A percentile compares a stretch with the other conserved stretches of the same genome.
phyloP scores from a whole-genome alignment of 2,113 vertebrate genomes.

The Cyprinodon tularosa region DNA sequence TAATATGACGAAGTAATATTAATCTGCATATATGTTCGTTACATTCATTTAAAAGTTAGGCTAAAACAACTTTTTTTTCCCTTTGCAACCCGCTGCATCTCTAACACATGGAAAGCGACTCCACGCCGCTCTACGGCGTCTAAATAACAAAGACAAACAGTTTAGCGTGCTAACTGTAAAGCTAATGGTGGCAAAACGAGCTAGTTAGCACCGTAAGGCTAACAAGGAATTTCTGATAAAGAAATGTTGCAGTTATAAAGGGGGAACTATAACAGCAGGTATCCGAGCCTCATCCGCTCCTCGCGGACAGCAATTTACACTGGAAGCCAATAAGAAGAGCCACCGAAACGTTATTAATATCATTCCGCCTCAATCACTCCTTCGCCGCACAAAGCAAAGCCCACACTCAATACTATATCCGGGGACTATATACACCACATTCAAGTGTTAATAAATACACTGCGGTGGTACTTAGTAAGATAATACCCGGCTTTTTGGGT shows the following conservation, averaged over 20 bases:
- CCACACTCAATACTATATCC: slow-evolving; percentile 87
- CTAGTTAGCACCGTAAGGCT: slow-evolving; percentile 70
- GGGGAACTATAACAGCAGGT: neutral
- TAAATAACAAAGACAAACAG: slow-evolving; percentile 45
- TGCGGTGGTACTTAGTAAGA: slow-evolving; percentile 51
- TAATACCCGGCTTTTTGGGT: slow-evolving; percentile 47
- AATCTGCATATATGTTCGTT: neutral
- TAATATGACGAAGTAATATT: neutral
- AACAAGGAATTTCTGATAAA: slow-evolving; percentile 38
- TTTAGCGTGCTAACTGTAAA: slow-evolving; percentile 50
- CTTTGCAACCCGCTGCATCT: neutral
- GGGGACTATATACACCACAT: slow-evolving; percentile 91
- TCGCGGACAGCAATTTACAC: slow-evolving; percentile 67
- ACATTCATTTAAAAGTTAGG: neutral
- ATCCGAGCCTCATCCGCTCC: neutral
- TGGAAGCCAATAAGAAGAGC: slow-evolving; percentile 78
- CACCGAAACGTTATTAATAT: slow-evolving; percentile 85
- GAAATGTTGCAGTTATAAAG: neutral
- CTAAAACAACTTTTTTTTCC: neutral
- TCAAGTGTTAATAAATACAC: slow-evolving; percentile 72
- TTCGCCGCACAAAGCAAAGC: slow-evolving; percentile 81
- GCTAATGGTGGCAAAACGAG: slow-evolving; percentile 61
- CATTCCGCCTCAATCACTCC: slow-evolving; percentile 89
- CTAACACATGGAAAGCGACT: neutral
- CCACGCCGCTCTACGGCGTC: neutral